A percentile compares a stretch with the other conserved stretches of the same genome.
Conservation (phyloP, 2,888 invertebrate genomes). For the Eremobia ochroleuca region DNA sequence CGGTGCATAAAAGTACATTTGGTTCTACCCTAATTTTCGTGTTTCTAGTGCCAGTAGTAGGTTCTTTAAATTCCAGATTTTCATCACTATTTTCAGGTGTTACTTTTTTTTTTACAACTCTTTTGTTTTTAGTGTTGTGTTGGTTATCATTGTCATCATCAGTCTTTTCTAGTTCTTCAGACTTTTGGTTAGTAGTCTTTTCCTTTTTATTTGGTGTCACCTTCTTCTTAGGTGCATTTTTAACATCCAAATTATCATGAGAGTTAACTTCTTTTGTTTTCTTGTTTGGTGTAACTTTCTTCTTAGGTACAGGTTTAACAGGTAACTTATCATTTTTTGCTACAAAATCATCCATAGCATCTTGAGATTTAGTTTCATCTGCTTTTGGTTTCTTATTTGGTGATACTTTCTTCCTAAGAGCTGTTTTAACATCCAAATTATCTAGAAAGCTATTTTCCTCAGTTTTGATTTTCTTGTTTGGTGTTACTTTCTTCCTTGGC, state of each 20-base stretch:
- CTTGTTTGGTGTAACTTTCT: slow-evolving; percentile 41
- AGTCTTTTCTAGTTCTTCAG: slow-evolving; percentile 6
- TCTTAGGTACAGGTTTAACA: slow-evolving; percentile 42
- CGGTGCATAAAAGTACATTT: slow-evolving; percentile 8
- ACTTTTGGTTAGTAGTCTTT: slow-evolving; percentile 9
- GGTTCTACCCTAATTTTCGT: slow-evolving; percentile 34
- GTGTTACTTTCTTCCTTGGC: slow-evolving; percentile 49
- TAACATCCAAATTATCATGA: slow-evolving; percentile 48
- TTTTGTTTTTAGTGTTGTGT: slow-evolving; percentile 17
- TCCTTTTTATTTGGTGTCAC: slow-evolving; percentile 50
- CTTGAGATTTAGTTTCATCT: slow-evolving; percentile 15
- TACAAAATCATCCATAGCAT: slow-evolving; percentile 60
- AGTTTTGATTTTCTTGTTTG: slow-evolving; percentile 47
- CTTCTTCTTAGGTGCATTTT: slow-evolving; percentile 48
- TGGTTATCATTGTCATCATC: background rate
- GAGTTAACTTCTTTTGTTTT: slow-evolving; percentile 4
- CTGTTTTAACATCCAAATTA: slow-evolving; percentile 54
- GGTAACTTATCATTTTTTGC: slow-evolving; percentile 37
- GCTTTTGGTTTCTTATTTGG: slow-evolving; percentile 20
- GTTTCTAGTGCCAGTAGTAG: slow-evolving; percentile 37
- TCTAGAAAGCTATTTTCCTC: slow-evolving; percentile 20
- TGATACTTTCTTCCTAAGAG: slow-evolving; percentile 45
- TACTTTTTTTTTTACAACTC: slow-evolving; percentile 10
- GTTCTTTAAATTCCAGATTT: slow-evolving; percentile 32
- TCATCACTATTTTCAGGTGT: slow-evolving; percentile 20